Evolutionary conservation across 1,140 invertebrate genomes (phyloP).

Genomic region (Thereuonema tuberculata): DNA sequence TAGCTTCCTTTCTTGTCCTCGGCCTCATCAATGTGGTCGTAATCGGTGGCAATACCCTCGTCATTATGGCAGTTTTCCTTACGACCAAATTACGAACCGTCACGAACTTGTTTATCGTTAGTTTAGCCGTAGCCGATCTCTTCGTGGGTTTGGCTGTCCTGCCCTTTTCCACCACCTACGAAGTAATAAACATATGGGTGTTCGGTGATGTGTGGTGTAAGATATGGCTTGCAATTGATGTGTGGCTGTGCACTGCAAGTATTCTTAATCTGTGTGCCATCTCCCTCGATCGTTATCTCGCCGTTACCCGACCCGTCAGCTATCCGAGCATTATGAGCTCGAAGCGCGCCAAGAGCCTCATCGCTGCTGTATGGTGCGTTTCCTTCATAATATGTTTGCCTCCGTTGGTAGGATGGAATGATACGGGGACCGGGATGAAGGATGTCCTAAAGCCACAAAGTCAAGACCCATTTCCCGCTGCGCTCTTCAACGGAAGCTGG

Average conservation of each 20-base stretch:
- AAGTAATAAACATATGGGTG: conserved; percentile 83
- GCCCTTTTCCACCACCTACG: conserved; percentile 74
- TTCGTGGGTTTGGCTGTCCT: conserved; percentile 80
- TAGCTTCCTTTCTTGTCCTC: conserved; percentile 57
- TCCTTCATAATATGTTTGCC: conserved; percentile 95
- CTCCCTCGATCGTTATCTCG: conserved; percentile 84
- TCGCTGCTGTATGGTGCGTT: conserved; percentile 80
- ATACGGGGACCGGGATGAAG: conserved; percentile 33
- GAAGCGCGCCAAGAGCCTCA: conserved; percentile 68
- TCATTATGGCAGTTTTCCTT: conserved; percentile 80
- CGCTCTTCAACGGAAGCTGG: not conserved
- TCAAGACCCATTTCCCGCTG: conserved; percentile 16
- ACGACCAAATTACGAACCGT: conserved; percentile 74
- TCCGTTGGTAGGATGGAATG: conserved; percentile 84
- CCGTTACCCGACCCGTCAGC: conserved; percentile 80
- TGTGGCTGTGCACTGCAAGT: conserved; percentile 92
- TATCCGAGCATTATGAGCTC: conserved; percentile 87
- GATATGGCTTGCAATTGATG: conserved; percentile 84
- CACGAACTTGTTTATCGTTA: conserved; percentile 90
- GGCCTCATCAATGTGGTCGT: conserved; percentile 72
- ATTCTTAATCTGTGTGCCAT: conserved; percentile 75
- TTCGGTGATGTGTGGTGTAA: conserved; percentile 84
- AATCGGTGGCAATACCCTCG: conserved; percentile 73
- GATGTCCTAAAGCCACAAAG: too few relatives aligned
- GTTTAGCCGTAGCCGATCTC: conserved; percentile 80